Percentiles rank a stretch among this genome's conserved stretches.
phyloP scores from a whole-genome alignment of 1,140 invertebrate genomes.

The Macrosteles quadrilineatus region DNA sequence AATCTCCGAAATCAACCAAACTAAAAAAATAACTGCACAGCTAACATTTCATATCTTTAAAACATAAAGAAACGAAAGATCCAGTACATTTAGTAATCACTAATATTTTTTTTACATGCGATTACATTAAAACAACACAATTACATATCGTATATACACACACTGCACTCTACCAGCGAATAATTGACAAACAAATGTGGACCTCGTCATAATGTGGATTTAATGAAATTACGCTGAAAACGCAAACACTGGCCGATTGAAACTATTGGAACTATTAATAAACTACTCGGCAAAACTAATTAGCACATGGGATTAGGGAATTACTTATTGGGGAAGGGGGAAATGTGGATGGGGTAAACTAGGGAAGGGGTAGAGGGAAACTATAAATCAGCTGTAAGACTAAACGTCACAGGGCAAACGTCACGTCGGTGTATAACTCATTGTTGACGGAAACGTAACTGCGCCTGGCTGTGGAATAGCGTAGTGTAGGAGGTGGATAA shows the following conservation, averaged over 20 bases:
- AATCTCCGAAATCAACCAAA: no score
- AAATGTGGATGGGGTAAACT: not conserved
- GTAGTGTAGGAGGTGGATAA: no score
- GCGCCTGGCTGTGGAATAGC: no score
- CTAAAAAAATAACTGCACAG: no score
- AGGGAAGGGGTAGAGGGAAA: not conserved
- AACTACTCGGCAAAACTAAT: conserved; percentile 6
- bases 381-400: conserved; percentile 14
- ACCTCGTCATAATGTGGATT: conserved; percentile 5
- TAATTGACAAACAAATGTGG: conserved; percentile 11
- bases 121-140: no score
- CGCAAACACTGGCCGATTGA: not conserved
- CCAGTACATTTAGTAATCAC: no score
- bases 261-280: conserved; percentile 5
- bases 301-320: conserved; percentile 1
- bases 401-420: not conserved
- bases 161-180: no score
- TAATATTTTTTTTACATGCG: no score
- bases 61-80: no score
- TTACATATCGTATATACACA: no score
- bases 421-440: conserved; percentile 20
- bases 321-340: not conserved
- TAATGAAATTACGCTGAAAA: conserved; percentile 11
- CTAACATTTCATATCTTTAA: no score
- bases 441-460: not conserved